Conservation (phyloP, 2,888 invertebrate species). For the Drosophila anomalipes region DNA sequence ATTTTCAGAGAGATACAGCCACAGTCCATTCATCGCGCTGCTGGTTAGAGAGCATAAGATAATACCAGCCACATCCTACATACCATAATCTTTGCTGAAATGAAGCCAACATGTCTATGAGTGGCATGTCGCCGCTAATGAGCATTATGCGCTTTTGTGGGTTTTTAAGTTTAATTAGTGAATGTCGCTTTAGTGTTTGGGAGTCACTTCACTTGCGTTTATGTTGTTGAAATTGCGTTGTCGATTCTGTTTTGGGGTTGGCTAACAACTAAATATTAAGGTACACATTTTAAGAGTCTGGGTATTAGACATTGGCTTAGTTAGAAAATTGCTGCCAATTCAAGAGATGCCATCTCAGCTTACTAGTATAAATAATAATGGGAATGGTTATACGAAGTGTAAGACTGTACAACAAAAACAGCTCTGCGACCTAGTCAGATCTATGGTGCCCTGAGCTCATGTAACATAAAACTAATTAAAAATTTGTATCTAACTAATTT, state of each 20-base stretch:
- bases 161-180: conserved; percentile 72
- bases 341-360: conserved; percentile 20
- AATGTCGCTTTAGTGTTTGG: conserved; percentile 7
- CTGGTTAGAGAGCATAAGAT: conserved; percentile 14
- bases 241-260: conserved; percentile 62
- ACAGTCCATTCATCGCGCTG: neutral
- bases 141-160: conserved; percentile 58
- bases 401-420: neutral
- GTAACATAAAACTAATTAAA: neutral
- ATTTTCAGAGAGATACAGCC: neutral
- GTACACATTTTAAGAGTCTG: neutral
- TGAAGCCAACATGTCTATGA: conserved; percentile 18
- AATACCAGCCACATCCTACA: conserved; percentile 3
- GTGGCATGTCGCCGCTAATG: conserved; percentile 21
- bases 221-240: conserved; percentile 49
- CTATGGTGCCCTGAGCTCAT: neutral
- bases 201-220: conserved; percentile 35
- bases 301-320: conserved; percentile 10
- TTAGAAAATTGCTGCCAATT: conserved; percentile 9
- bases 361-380: neutral
- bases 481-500: neutral
- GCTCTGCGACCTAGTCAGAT: neutral
- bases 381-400: neutral
- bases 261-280: conserved; percentile 21
- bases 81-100: conserved; percentile 18